These are phyloP conservation scores for Taurulus bubalis DNA, from an alignment of 2,113 vertebrate genomes.

Conservation along the genomic window DNA sequence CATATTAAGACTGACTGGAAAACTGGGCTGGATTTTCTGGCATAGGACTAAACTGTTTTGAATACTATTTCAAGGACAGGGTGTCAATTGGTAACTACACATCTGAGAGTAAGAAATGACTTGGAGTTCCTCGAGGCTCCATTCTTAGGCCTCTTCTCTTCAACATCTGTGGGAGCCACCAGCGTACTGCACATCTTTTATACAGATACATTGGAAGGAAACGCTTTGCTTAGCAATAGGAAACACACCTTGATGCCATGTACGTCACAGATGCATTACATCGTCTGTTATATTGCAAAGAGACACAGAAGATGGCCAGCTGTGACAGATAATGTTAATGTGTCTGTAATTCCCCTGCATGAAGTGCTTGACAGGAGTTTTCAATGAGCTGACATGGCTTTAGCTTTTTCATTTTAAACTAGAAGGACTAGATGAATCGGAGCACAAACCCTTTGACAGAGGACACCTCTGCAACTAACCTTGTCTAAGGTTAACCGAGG, in stretches of 20 bases:
- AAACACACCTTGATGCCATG: neutral
- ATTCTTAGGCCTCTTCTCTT: neutral
- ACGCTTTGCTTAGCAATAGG: neutral
- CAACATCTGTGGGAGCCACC: neutral
- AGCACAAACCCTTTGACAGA: conserved; percentile 8
- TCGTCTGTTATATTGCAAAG: neutral
- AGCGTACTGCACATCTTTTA: neutral
- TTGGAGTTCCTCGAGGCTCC: neutral
- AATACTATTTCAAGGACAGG: neutral
- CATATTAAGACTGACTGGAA: neutral
- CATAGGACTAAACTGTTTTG: neutral
- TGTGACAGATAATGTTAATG: neutral
- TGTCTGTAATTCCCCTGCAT: conserved; percentile 1
- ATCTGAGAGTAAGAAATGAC: neutral
- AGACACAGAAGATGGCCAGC: neutral
- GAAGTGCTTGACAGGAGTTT: neutral
- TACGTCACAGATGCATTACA: no score
- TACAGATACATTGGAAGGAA: neutral
- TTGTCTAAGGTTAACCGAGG: conserved; percentile 54
- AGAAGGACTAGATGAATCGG: neutral
- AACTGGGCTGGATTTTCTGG: neutral
- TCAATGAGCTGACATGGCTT: neutral
- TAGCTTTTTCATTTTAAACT: conserved; percentile 10
- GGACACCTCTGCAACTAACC: conserved; percentile 30
- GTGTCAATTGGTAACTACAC: neutral